Base-by-base conservation (phyloP, 2,888 invertebrate genomes). In the Limnephilus lunatus region DNA sequence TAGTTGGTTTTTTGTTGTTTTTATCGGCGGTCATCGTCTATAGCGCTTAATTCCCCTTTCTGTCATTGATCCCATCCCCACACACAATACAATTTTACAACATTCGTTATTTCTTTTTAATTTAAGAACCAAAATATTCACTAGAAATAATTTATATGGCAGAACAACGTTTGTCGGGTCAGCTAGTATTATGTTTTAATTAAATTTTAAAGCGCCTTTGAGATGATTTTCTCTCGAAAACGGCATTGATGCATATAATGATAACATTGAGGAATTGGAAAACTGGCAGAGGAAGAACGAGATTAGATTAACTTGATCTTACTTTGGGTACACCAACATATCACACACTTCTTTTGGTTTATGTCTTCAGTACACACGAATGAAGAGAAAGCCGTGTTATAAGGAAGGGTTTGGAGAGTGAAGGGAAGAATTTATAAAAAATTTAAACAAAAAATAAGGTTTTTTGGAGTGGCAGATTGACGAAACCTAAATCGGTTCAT, bases 11-110 rank as follows among this genome's bases (percentile, higher is more conserved):
- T 44, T 85, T 85, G 48, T 87, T 39, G 53, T 87, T 87, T 87
- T 87, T 87, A 87, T 87, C 87, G 87, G 87, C 87, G 87, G 87
- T 87, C 87, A 87, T 87, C 87, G 48, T n/a, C 35, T 35, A n/a
- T n/a, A n/a, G n/a, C n/a, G n/a, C n/a, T n/a, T n/a, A 3, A 35
- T 3, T 35, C 35, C 2, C 4, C 35, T 35, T 3, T 35, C 35
- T 35, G 3, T 35, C 35, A 35, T 35, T 4, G 35, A 35, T 35
- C 35, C 35, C 35, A 35, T 35, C 35, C 35, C 35, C 35, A 35
- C 35, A 35, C 35, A 35, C 35, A n/a, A n/a, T n/a, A n/a, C n/a
- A n/a, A n/a, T n/a, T n/a, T n/a, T n/a, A n/a, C n/a, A n/a, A n/a
- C n/a, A n/a, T n/a, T n/a, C n/a, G n/a, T n/a, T n/a, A n/a, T n/a